Evolutionary conservation across 2,797 vertebrate genomes (phyloP).

Genomic region (Heteromormyrus szaboi): DNA sequence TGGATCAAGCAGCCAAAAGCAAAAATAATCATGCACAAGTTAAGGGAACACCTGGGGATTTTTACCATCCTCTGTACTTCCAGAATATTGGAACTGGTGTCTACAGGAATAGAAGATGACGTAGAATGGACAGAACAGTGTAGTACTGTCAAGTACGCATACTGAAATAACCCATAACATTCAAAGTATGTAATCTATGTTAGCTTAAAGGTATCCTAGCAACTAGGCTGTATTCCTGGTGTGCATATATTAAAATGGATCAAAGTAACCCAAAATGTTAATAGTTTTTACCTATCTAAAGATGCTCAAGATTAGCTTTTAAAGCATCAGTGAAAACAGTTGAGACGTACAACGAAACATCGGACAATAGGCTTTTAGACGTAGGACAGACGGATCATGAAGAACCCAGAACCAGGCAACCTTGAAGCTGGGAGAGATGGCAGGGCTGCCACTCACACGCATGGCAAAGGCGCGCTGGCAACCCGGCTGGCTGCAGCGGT

Average conservation of each 20-base stretch:
- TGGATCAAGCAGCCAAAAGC: background rate
- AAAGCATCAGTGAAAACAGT: background rate
- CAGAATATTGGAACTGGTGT: background rate
- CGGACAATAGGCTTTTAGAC: background rate
- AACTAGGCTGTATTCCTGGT: background rate
- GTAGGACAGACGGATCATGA: background rate
- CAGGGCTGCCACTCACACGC: slow-evolving; percentile 49
- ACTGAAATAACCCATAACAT: background rate
- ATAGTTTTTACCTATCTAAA: background rate
- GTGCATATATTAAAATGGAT: background rate
- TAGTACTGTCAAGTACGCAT: background rate
- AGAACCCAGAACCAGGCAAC: no score
- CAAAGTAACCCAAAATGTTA: background rate
- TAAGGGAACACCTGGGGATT: background rate
- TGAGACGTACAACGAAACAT: background rate
- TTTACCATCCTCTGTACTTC: background rate
- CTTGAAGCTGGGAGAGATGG: background rate
- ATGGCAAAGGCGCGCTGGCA: slow-evolving; percentile 64
- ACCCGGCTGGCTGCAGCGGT: slow-evolving; percentile 58
- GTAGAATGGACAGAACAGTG: background rate
- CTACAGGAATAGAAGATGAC: background rate
- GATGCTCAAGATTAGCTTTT: background rate
- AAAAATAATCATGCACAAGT: no score
- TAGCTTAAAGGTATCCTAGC: background rate
- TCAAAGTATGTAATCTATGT: background rate